phyloP scores from a whole-genome alignment of 2,888 invertebrate species.

The Phaonia tiefii region DNA sequence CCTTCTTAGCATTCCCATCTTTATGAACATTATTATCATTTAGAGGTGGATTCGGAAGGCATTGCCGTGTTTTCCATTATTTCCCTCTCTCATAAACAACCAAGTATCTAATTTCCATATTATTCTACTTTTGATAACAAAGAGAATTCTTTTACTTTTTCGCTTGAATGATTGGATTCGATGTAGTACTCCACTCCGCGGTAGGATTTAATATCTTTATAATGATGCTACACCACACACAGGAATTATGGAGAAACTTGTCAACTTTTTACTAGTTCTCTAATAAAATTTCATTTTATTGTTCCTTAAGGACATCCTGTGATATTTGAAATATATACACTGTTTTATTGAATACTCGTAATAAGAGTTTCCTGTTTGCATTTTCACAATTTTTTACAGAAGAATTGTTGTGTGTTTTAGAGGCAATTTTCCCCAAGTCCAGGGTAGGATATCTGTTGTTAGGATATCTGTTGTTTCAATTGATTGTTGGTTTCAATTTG shows the following conservation, averaged over 20 bases:
- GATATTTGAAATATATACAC: too few relatives aligned
- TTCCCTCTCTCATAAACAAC: neutral
- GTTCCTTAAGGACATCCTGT: neutral
- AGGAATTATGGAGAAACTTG: neutral
- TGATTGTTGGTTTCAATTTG: too few relatives aligned
- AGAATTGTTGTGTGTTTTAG: too few relatives aligned
- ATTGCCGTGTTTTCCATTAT: neutral
- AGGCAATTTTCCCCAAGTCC: too few relatives aligned
- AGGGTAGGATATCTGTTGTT: too few relatives aligned
- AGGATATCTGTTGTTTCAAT: too few relatives aligned
- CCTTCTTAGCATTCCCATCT: neutral
- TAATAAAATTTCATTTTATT: slow-evolving; percentile 6
- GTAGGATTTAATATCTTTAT: slow-evolving; percentile 14
- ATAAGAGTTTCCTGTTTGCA: too few relatives aligned
- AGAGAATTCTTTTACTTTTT: neutral
- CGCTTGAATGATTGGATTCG: too few relatives aligned
- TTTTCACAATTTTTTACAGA: too few relatives aligned
- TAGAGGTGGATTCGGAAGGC: too few relatives aligned
- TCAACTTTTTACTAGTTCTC: neutral
- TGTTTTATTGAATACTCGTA: too few relatives aligned
- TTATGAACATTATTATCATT: neutral
- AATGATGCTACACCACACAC: neutral
- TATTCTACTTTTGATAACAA: neutral
- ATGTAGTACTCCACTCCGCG: too few relatives aligned
- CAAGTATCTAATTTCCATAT: neutral